A percentile compares a stretch with the other conserved stretches of the same genome.
Evolutionary conservation across 2,888 invertebrate species (phyloP).

Genomic region (Rhamphomyia laevipes): DNA sequence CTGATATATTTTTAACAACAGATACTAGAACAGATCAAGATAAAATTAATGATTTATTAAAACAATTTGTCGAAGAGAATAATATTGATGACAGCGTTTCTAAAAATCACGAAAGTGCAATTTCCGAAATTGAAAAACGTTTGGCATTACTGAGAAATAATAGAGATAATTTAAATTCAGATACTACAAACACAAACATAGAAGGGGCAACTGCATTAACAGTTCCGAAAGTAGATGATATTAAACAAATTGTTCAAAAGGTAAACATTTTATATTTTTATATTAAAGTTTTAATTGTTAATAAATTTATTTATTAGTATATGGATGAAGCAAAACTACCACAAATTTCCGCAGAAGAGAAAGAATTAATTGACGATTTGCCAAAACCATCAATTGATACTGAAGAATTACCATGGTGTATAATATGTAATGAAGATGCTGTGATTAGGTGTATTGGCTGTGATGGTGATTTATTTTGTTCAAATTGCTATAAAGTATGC

Average conservation of each 20-base stretch:
- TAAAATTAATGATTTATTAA: conserved; percentile 57
- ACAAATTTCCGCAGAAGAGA: conserved; percentile 35
- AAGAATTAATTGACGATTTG: conserved; percentile 26
- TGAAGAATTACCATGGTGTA: conserved; percentile 68
- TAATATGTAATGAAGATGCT: conserved; percentile 76
- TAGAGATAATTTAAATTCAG: conserved; percentile 1
- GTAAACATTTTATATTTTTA: conserved; percentile 17
- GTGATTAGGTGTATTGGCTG: conserved; percentile 63
- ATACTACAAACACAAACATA: neutral
- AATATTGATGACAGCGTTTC: conserved; percentile 43
- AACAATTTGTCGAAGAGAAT: conserved; percentile 42
- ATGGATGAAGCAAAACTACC: conserved; percentile 42
- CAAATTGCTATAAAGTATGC: conserved; percentile 58
- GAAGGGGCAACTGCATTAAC: conserved; percentile 2
- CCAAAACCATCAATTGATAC: conserved; percentile 24
- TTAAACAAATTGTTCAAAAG: conserved; percentile 31
- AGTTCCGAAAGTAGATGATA: conserved; percentile 33
- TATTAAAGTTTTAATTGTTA: neutral
- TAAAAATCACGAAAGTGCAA: conserved; percentile 37
- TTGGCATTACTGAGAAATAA: conserved; percentile 42
- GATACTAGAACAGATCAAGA: conserved; percentile 57
- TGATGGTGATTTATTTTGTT: conserved; percentile 68
- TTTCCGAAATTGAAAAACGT: conserved; percentile 43
- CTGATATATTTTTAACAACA: conserved; percentile 35
- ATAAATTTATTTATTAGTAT: conserved; percentile 29